A percentile compares a stretch with the other conserved stretches of the same genome.
phyloP scores from a whole-genome alignment of 2,797 vertebrate genomes.

The Strix occidentalis region DNA sequence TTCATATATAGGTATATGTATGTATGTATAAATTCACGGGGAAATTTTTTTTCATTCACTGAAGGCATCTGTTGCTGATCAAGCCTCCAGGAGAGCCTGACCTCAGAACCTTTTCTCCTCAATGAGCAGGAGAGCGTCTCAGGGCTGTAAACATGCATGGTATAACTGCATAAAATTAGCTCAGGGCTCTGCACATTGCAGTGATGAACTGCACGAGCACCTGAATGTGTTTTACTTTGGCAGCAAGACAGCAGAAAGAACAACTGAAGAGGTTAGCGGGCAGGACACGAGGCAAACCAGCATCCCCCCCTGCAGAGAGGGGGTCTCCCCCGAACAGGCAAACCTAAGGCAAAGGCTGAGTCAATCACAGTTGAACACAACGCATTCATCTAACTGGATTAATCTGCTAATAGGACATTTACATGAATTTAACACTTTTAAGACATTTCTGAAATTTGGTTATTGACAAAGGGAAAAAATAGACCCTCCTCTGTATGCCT shows the following conservation, averaged over 20 bases:
- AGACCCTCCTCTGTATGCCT: conserved; percentile 59
- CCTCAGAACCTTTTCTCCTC: neutral
- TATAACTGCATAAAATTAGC: neutral
- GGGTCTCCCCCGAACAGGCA: neutral
- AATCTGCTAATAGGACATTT: conserved; percentile 34
- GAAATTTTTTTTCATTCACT: conserved; percentile 36
- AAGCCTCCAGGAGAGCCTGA: conserved; percentile 39
- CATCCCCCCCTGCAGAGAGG: neutral
- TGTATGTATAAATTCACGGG: neutral
- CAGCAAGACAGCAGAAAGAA: neutral
- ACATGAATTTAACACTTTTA: conserved; percentile 43
- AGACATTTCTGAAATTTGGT: conserved; percentile 61
- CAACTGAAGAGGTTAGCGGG: neutral
- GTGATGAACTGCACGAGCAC: neutral
- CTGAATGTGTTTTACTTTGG: neutral
- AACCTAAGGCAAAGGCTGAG: neutral
- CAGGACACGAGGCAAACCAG: neutral
- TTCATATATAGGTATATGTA: too few relatives aligned
- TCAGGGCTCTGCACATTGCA: conserved; percentile 6
- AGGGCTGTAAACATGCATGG: conserved; percentile 37
- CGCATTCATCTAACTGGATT: neutral
- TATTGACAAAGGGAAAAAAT: conserved; percentile 50
- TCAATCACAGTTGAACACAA: conserved; percentile 9
- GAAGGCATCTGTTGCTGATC: conserved; percentile 66
- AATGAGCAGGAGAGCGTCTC: conserved; percentile 35